Evolutionary conservation across 2,113 vertebrate genomes (phyloP).

Genomic region (Mustela nigripes): DNA sequence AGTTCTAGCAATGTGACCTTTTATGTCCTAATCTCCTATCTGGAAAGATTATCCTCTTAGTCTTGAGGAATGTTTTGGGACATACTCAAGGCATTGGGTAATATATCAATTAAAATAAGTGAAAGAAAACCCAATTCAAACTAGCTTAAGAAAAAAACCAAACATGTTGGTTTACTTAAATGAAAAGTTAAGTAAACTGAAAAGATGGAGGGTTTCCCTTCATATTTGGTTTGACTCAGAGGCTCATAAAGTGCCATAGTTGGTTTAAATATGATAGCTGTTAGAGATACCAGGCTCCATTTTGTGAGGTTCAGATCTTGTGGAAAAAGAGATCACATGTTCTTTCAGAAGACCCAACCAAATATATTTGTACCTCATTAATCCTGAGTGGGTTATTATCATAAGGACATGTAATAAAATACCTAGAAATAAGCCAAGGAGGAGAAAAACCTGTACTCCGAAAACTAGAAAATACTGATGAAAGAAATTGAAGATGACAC

Average conservation of each 20-base stretch:
- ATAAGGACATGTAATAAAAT: background rate
- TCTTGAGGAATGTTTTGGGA: slow-evolving; percentile 21
- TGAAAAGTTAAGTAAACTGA: background rate
- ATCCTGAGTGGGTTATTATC: background rate
- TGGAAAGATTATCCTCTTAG: background rate
- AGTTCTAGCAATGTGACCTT: background rate
- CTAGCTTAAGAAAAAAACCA: background rate
- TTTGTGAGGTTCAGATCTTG: background rate
- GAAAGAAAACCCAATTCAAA: slow-evolving; percentile 23
- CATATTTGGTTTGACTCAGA: background rate
- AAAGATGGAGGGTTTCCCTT: background rate
- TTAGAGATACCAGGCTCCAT: background rate
- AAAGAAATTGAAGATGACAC: background rate
- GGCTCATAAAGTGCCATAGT: background rate
- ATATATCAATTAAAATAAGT: background rate
- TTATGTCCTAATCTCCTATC: background rate
- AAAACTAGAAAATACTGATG: background rate
- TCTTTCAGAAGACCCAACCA: background rate
- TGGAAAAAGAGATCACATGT: background rate
- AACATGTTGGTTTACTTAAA: background rate
- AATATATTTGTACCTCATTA: background rate
- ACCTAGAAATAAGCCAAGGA: background rate
- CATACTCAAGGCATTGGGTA: background rate
- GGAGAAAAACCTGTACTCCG: background rate
- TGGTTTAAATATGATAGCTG: background rate